Conservation (phyloP, 1,140 invertebrate genomes). For the Leptopilina boulardi region DNA sequence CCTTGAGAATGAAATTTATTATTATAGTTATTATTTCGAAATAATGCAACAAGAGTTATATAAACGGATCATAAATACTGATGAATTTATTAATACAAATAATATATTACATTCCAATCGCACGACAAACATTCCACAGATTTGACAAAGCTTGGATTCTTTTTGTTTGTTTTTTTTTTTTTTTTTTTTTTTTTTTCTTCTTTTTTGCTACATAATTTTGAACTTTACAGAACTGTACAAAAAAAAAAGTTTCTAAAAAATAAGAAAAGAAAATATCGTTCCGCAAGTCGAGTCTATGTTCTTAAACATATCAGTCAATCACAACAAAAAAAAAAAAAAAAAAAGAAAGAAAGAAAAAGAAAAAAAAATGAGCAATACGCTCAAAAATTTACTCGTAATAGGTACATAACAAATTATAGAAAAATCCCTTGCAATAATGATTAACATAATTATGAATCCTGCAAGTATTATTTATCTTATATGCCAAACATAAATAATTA, state of each 20-base stretch:
- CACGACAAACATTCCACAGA: slow-evolving; percentile 42
- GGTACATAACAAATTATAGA: slow-evolving; percentile 77
- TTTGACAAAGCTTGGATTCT: slow-evolving; percentile 33
- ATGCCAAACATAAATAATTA: slow-evolving; percentile 83
- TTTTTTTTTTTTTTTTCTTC: no score
- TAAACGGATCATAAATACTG: slow-evolving; percentile 60
- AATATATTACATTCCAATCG: slow-evolving; percentile 60
- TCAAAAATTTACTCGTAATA: slow-evolving; percentile 73
- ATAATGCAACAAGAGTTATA: slow-evolving; percentile 20
- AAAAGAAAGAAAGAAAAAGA: no score
- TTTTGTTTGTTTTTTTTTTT: no score
- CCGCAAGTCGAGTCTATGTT: not conserved
- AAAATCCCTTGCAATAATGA: slow-evolving; percentile 73
- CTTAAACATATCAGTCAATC: slow-evolving; percentile 22
- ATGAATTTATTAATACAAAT: slow-evolving; percentile 65
- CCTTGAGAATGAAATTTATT: no score
- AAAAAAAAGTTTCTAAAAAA: slow-evolving; percentile 35
- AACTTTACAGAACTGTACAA: slow-evolving; percentile 43
- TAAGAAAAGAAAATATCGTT: slow-evolving; percentile 37
- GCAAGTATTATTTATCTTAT: slow-evolving; percentile 79
- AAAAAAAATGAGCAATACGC: not conserved
- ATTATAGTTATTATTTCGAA: not conserved
- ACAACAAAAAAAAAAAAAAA: no score
- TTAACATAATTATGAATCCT: slow-evolving; percentile 82
- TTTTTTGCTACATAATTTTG: slow-evolving; percentile 44